Base-by-base conservation (phyloP, 2,888 invertebrate genomes). In the Eudemis profundana region DNA sequence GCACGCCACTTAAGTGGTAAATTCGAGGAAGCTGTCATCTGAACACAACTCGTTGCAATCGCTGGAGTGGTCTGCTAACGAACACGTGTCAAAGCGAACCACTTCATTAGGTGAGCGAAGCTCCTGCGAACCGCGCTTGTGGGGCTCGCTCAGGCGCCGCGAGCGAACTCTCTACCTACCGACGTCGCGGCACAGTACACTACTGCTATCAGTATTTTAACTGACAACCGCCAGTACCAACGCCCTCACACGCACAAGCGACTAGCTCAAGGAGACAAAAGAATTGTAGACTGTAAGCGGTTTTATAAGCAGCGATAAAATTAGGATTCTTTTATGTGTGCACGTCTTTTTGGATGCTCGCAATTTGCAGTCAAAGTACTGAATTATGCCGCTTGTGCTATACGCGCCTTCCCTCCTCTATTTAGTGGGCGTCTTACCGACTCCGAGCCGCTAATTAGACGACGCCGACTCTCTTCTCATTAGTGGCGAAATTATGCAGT, bases 21-120 rank as follows among this genome's bases (percentile, higher is more conserved):
- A 89, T 86, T 88, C 81, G 86, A 87, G 87, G 87, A 85, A 89
- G 86, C 84, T 89, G 89, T 87, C 89, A 89, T 85, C 86, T 87
- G 89, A 87, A 83, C 87, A 84, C 81, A 84, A 81, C 82, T 84
- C 84, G 86, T 81, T 78, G 83, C 83, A 77, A 84, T 82, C 78
- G 78, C 77, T 87, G 82, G 83, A 91, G 90, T 89, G 89, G 89
- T 89, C 85, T 84, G 90, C 89, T 91, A 91, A 91, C 90, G 90
- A 92, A 91, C 87, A 87, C 89, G 90, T 90, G 90, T 90, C 91
- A 92, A 91, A 91, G 90, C 89, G 88, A 89, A 86, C 89, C 90
- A 90, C 91, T 92, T 91, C 90, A 92, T 91, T 92, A 92, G 89
- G 86, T 89, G 90, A 90, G 88, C 86, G 84, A 76, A 80, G 82